Conservation (phyloP, 2,797 vertebrate species). For the Ctenosaura bakeri region DNA sequence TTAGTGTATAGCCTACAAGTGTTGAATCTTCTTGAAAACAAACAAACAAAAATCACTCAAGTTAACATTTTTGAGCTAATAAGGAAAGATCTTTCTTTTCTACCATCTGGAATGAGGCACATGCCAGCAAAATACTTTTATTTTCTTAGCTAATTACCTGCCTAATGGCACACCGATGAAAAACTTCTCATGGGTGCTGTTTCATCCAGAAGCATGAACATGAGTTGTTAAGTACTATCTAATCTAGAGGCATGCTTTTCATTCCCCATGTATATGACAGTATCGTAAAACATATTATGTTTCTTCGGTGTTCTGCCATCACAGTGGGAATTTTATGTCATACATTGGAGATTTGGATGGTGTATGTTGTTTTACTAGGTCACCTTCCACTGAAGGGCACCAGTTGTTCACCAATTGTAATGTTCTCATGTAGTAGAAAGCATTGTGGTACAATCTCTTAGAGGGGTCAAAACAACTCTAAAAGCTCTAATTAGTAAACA, state of each 20-base stretch:
- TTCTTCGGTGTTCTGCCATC: background rate
- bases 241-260: background rate
- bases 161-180: background rate
- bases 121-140: background rate
- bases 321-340: background rate
- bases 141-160: too few relatives aligned
- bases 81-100: background rate
- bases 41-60: background rate
- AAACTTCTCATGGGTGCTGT: background rate
- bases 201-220: background rate
- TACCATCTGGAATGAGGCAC: too few relatives aligned
- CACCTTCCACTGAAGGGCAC: background rate
- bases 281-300: background rate
- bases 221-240: background rate
- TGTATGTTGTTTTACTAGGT: background rate
- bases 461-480: background rate
- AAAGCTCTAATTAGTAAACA: background rate
- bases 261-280: background rate
- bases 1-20: background rate
- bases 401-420: background rate
- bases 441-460: background rate
- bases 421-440: background rate
- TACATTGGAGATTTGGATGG: background rate
- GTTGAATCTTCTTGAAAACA: background rate
- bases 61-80: background rate